Conservation (phyloP, 2,113 vertebrate species). For the Colinus virginianus region DNA sequence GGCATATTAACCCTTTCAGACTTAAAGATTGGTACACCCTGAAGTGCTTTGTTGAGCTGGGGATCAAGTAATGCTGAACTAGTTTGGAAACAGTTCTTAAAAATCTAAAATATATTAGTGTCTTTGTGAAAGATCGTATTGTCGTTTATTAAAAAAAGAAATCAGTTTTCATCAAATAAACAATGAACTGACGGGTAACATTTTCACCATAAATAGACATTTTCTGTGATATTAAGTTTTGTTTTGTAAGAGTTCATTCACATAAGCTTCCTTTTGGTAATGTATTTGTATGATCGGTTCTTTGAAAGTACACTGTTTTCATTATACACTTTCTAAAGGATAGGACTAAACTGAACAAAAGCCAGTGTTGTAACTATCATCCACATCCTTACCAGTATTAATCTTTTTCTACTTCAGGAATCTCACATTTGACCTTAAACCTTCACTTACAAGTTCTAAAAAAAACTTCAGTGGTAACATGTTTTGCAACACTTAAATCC, state of each 20-base stretch:
- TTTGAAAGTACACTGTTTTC: constrained; percentile 1
- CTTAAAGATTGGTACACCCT: not conserved
- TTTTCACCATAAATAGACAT: not conserved
- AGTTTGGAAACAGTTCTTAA: constrained; percentile 10
- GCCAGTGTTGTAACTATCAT: not conserved
- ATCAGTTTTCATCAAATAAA: constrained; percentile 11
- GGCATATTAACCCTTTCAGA: not conserved
- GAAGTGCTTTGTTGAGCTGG: constrained; percentile 23
- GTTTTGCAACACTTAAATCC: not conserved
- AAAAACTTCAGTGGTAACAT: not conserved
- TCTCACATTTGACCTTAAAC: not conserved
- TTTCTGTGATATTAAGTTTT: not conserved
- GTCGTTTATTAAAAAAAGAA: constrained; percentile 5
- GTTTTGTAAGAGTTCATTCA: not conserved
- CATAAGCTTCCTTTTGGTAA: constrained; percentile 12
- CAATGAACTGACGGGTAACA: not conserved
- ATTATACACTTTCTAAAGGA: not conserved
- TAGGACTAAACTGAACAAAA: not conserved
- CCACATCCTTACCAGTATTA: not conserved
- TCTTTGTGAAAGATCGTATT: constrained; percentile 4
- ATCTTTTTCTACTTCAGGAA: not conserved
- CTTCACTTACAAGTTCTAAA: not conserved
- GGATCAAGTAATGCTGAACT: constrained; percentile 3
- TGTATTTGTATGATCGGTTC: not conserved
- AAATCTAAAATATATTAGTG: not conserved